A percentile compares a stretch with the other conserved stretches of the same genome.
Conservation (phyloP, 92 coral and sea anemone genomes). For the Blastomussa wellsi region DNA sequence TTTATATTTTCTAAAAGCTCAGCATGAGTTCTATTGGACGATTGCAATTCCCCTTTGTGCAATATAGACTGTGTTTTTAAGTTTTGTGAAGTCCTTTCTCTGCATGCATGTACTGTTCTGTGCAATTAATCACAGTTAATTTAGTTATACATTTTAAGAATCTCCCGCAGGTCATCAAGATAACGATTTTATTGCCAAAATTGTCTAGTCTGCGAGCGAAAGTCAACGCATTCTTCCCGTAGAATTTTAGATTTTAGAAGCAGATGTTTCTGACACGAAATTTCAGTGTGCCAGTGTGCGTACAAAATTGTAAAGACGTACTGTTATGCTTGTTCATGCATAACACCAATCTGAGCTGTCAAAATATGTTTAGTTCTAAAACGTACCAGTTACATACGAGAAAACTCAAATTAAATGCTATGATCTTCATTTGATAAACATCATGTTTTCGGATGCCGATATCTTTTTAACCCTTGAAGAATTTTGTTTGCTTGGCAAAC, state of each 20-base stretch:
- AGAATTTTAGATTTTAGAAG: neutral
- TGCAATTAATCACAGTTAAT: neutral
- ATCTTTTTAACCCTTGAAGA: neutral
- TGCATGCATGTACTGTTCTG: neutral
- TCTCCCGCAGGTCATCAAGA: neutral
- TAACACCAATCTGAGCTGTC: conserved; percentile 9
- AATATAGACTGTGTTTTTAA: no score
- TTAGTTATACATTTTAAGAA: neutral
- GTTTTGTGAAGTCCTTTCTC: neutral
- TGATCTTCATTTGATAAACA: neutral
- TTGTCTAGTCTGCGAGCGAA: neutral
- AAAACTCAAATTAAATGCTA: neutral
- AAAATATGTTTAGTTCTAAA: neutral
- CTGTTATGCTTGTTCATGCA: neutral
- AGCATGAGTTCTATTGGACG: conserved; percentile 28
- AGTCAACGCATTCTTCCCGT: neutral
- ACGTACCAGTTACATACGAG: neutral
- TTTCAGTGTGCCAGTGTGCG: neutral
- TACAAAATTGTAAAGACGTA: conserved; percentile 1
- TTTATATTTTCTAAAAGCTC: conserved; percentile 7
- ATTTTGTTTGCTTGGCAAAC: conserved; percentile 1
- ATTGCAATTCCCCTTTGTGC: neutral
- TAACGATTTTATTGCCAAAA: neutral
- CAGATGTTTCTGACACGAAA: conserved; percentile 7
- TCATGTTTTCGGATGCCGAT: neutral